Evolutionary conservation across 2,113 vertebrate genomes (phyloP).

Genomic region (Bolborhynchus lineola): DNA sequence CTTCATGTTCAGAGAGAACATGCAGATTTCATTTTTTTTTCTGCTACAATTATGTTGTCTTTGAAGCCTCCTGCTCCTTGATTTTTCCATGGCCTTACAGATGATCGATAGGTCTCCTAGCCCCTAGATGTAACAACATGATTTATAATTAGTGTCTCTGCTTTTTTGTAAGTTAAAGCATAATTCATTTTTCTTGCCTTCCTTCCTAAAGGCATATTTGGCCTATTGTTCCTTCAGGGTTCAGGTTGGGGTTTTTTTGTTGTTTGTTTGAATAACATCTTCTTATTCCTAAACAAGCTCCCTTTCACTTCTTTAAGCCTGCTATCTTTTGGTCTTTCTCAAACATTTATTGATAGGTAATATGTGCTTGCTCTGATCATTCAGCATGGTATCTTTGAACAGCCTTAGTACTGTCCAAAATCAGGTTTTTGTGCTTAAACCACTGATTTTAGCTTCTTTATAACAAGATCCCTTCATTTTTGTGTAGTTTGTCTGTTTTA

Average conservation of each 20-base stretch:
- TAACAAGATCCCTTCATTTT: not conserved
- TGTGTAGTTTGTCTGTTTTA: not conserved
- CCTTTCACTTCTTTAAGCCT: not conserved
- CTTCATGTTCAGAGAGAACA: not conserved
- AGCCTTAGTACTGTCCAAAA: not conserved
- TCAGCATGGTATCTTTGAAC: not conserved
- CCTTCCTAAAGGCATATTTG: not conserved
- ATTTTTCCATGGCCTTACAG: not conserved
- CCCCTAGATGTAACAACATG: not conserved
- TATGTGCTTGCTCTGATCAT: not conserved
- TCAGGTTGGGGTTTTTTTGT: fast-evolving
- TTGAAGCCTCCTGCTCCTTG: not conserved
- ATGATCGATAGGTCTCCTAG: not conserved
- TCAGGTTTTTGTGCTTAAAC: not conserved
- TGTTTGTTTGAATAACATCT: not conserved
- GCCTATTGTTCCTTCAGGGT: not conserved
- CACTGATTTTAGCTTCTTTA: not conserved
- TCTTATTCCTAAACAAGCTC: not conserved
- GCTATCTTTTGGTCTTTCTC: not conserved
- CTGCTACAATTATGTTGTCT: not conserved
- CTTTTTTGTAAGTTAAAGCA: not conserved
- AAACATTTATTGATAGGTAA: not conserved
- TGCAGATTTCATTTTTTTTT: not conserved
- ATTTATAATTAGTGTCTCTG: not conserved
- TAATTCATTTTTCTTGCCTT: not conserved